phyloP scores from a whole-genome alignment of 2,888 invertebrate species.

The Hydrotaea cyrtoneurina region DNA sequence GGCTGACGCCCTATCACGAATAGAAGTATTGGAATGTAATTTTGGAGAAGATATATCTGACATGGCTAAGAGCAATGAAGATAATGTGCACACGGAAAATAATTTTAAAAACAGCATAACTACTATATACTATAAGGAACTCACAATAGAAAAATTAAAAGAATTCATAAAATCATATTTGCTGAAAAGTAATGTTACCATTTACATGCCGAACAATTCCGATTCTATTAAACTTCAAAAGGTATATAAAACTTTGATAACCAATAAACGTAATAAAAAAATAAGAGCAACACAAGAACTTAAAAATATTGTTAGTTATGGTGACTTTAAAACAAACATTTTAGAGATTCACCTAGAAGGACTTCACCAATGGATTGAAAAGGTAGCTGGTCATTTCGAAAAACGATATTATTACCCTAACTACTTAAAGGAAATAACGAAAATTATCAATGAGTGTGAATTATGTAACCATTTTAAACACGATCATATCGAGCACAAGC shows the following conservation, averaged over 20 bases:
- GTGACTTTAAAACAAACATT: constrained; percentile 40
- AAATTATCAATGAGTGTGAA: constrained; percentile 58
- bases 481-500: constrained; percentile 56
- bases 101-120: constrained; percentile 11
- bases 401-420: constrained; percentile 51
- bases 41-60: not conserved
- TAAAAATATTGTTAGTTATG: constrained; percentile 33
- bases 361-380: too few relatives aligned
- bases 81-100: not conserved
- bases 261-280: constrained; percentile 17
- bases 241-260: constrained; percentile 36
- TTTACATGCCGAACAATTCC: constrained; percentile 68
- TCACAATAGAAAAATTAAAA: not conserved
- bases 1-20: too few relatives aligned
- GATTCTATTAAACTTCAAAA: constrained; percentile 70
- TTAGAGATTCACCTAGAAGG: too few relatives aligned
- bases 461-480: constrained; percentile 60
- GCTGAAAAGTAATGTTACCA: constrained; percentile 13
- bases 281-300: constrained; percentile 31
- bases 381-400: constrained; percentile 37
- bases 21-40: not conserved
- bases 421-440: constrained; percentile 54
- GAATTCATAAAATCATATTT: constrained; percentile 29
- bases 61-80: constrained; percentile 16
- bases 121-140: not conserved